Conservation (phyloP, 2,888 invertebrate genomes). For the Catocala sponsa region DNA sequence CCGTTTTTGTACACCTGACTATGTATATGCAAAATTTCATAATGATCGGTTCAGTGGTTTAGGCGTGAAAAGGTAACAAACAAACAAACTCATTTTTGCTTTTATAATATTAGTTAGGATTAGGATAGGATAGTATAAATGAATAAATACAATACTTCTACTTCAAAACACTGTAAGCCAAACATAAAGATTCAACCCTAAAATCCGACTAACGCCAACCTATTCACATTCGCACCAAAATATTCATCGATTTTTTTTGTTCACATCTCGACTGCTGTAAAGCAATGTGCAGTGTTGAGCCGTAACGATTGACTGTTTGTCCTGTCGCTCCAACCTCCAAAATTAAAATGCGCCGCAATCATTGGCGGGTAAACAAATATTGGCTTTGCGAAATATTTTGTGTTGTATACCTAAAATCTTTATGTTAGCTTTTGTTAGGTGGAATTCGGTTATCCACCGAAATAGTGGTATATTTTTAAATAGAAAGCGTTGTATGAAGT, state of each 20-base stretch:
- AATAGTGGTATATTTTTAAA: too few species aligned
- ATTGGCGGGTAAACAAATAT: conserved; percentile 17
- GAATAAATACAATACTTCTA: too few species aligned
- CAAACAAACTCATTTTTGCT: too few species aligned
- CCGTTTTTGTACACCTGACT: too few species aligned
- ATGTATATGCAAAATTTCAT: too few species aligned
- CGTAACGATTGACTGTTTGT: conserved; percentile 15
- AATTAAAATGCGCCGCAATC: conserved; percentile 23
- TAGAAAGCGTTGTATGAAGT: too few species aligned
- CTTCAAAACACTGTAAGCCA: background rate
- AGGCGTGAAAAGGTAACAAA: too few species aligned
- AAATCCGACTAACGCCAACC: background rate
- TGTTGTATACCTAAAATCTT: background rate
- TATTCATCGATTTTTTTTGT: conserved; percentile 12
- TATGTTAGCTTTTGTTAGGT: background rate
- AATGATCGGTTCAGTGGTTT: too few species aligned
- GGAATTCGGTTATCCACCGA: background rate
- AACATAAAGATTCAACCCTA: conserved; percentile 9
- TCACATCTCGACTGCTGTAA: background rate
- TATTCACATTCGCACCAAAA: conserved; percentile 16
- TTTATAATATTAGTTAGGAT: too few species aligned
- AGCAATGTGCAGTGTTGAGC: conserved; percentile 9
- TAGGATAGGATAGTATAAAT: too few species aligned
- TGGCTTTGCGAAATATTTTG: conserved; percentile 9
- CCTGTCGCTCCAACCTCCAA: conserved; percentile 11